Evolutionary conservation across 2,797 vertebrate genomes (phyloP).

Genomic region (Pagetopsis macropterus): DNA sequence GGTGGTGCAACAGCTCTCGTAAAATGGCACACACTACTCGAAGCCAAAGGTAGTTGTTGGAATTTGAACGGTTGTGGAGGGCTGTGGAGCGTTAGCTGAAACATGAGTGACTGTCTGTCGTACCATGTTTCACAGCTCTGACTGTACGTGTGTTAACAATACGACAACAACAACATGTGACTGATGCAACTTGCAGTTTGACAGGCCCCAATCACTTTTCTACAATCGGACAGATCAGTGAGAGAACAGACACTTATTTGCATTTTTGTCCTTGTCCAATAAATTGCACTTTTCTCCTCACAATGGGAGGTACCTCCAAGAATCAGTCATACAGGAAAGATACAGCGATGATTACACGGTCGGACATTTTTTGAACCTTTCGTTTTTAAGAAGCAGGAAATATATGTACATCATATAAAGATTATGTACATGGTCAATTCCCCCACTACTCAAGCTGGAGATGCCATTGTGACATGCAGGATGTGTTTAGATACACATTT

Average conservation of each 20-base stretch:
- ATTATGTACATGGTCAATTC: background rate
- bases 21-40: slow-evolving; percentile 41
- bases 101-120: slow-evolving; percentile 68
- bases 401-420: background rate
- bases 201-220: slow-evolving; percentile 25
- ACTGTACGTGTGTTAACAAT: slow-evolving; percentile 70
- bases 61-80: slow-evolving; percentile 39
- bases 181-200: slow-evolving; percentile 10
- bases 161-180: slow-evolving; percentile 22
- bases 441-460: background rate
- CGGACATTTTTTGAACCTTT: background rate
- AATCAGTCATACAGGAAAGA: background rate
- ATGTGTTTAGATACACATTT: slow-evolving; percentile 13
- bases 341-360: background rate
- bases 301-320: background rate
- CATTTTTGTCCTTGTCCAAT: background rate
- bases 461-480: background rate
- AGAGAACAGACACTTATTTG: slow-evolving; percentile 8
- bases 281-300: slow-evolving; percentile 1
- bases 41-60: slow-evolving; percentile 54
- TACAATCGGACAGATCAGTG: slow-evolving; percentile 15
- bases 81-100: slow-evolving; percentile 46
- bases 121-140: slow-evolving; percentile 74
- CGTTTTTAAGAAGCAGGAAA: background rate
- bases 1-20: slow-evolving; percentile 55